Conservation (phyloP, 2,888 invertebrate genomes). For the Plebejus argus region DNA sequence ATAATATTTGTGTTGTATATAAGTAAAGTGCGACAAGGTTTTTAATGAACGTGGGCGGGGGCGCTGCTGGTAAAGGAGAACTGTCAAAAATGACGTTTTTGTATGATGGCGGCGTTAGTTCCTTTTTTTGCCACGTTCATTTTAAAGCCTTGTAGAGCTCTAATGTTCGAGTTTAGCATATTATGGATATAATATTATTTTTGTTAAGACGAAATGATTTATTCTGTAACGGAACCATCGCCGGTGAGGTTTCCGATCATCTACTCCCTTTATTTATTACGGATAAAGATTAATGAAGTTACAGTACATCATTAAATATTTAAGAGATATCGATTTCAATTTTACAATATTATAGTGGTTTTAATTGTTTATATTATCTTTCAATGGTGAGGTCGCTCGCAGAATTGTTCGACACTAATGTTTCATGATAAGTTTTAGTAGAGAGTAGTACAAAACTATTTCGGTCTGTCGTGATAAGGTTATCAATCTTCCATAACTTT, state of each 20-base stretch:
- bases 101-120: too few relatives aligned
- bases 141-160: too few relatives aligned
- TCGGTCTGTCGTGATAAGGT: conserved; percentile 1
- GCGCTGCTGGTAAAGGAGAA: too few relatives aligned
- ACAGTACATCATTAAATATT: background rate
- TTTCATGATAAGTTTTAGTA: background rate
- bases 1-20: conserved; percentile 2
- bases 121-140: too few relatives aligned
- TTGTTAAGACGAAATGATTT: background rate
- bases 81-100: too few relatives aligned
- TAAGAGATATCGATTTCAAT: background rate
- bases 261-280: background rate
- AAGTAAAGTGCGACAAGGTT: background rate
- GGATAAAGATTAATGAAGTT: background rate
- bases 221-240: background rate
- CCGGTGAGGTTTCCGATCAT: background rate
- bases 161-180: background rate
- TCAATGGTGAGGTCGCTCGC: background rate
- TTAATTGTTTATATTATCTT: background rate
- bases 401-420: background rate
- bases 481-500: conserved; percentile 11
- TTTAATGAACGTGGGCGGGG: too few relatives aligned
- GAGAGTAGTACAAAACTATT: conserved; percentile 2
- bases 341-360: background rate
- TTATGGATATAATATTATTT: background rate